These are phyloP conservation scores for Phalacrocorax pelagicus DNA, from an alignment of 2,113 vertebrate species.

Conservation along the genomic window DNA sequence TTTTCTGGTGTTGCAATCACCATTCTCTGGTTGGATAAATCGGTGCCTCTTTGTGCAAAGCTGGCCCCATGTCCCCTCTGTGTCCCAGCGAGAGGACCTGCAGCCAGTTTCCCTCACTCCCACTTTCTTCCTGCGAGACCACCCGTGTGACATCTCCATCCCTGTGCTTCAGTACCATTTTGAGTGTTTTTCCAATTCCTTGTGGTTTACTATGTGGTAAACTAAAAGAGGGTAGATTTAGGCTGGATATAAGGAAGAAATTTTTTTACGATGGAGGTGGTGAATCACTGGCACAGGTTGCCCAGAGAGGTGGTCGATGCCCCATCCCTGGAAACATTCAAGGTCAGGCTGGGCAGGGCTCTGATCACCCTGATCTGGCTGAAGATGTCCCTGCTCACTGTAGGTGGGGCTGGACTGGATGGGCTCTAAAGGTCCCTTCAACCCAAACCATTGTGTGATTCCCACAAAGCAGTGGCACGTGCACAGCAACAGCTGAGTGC, in stretches of 20 bases:
- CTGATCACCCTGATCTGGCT: not conserved
- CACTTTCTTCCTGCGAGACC: not conserved
- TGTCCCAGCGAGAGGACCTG: not conserved
- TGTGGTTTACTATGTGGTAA: not conserved
- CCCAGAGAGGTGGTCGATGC: not conserved
- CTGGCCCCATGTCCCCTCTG: not conserved
- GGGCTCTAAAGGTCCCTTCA: not conserved
- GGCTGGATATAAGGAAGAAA: not conserved
- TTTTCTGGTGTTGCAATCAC: not conserved
- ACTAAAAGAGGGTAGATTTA: not conserved
- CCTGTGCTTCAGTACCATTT: not conserved
- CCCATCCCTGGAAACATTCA: not conserved
- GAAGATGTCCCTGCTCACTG: not conserved
- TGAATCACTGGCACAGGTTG: not conserved
- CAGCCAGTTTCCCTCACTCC: accelerated
- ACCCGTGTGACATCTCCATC: accelerated
- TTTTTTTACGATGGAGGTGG: not conserved
- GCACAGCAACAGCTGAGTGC: not conserved
- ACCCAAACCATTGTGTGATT: not conserved
- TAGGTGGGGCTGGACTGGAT: not conserved
- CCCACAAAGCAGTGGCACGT: accelerated
- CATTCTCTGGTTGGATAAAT: not conserved
- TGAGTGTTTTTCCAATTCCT: not conserved
- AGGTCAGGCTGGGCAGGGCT: not conserved
- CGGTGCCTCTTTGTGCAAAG: not conserved